Evolutionary conservation across 2,888 invertebrate genomes (phyloP).

Genomic region (Polymixis lichenea): DNA sequence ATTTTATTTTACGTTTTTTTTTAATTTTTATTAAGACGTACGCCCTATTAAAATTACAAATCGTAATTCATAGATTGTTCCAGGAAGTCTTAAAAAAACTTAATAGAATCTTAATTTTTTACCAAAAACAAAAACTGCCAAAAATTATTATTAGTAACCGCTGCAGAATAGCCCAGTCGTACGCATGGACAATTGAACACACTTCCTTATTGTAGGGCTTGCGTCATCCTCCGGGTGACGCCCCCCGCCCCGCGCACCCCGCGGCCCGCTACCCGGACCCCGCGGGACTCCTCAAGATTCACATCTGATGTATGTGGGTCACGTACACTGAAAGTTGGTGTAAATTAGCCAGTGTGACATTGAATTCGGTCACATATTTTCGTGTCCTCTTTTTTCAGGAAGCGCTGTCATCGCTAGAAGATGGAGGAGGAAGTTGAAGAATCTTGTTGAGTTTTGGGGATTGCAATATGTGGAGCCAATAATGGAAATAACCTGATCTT

Average conservation of each 20-base stretch:
- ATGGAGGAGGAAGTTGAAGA: conserved; percentile 19
- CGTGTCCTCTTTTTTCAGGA: conserved; percentile 27
- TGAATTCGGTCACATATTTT: conserved; percentile 31
- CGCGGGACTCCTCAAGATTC: conserved; percentile 47
- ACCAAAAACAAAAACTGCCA: too few relatives aligned
- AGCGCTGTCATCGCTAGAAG: background rate
- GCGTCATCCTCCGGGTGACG: conserved; percentile 76
- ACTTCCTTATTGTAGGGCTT: conserved; percentile 84
- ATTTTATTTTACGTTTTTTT: background rate
- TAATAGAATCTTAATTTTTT: too few relatives aligned
- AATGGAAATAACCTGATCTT: background rate
- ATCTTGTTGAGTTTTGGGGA: conserved; percentile 13
- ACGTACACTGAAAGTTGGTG: conserved; percentile 46
- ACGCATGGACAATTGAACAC: conserved; percentile 81
- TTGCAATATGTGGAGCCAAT: background rate
- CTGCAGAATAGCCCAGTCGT: conserved; percentile 71
- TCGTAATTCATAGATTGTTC: too few relatives aligned
- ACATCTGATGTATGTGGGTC: conserved; percentile 43
- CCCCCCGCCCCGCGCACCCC: conserved; percentile 33
- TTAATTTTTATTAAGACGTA: too few relatives aligned
- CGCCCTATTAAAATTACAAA: too few relatives aligned
- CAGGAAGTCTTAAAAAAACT: too few relatives aligned
- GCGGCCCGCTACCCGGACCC: conserved; percentile 10
- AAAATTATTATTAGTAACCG: background rate
- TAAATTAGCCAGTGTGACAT: conserved; percentile 42